These are phyloP conservation scores for Pseudotriccus pelzelni DNA, from an alignment of 2,797 vertebrate genomes.

Conservation along the genomic window DNA sequence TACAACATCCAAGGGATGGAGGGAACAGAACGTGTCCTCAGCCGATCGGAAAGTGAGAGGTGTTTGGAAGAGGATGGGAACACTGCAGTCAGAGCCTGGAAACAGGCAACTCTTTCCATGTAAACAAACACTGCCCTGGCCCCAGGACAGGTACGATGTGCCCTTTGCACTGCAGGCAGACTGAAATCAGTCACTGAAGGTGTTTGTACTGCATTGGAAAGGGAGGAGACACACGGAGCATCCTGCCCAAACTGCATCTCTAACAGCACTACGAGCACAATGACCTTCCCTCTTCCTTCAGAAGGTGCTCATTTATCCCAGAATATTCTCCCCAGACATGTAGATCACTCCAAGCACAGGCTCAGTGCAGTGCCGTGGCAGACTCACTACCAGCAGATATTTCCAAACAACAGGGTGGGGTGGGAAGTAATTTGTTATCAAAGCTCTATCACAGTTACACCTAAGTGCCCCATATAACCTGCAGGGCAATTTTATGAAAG, in stretches of 20 bases:
- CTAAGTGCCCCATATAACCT: neutral
- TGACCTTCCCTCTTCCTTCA: neutral
- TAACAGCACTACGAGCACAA: neutral
- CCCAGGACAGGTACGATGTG: rapidly evolving
- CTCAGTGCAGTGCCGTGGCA: neutral
- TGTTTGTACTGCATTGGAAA: neutral
- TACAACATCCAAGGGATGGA: neutral
- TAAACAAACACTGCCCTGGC: neutral
- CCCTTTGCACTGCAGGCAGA: neutral
- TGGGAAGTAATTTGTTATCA: neutral
- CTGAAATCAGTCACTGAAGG: neutral
- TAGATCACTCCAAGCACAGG: neutral
- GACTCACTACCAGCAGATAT: neutral
- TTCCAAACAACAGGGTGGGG: neutral
- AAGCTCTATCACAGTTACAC: neutral
- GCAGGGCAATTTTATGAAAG: neutral
- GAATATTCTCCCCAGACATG: neutral
- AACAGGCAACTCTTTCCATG: neutral
- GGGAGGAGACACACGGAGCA: neutral
- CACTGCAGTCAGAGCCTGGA: neutral
- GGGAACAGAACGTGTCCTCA: neutral
- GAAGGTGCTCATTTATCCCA: neutral
- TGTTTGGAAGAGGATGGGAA: neutral
- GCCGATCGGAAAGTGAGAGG: neutral
- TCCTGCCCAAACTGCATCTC: neutral